phyloP scores from a whole-genome alignment of 2,113 vertebrate species.

The Pomatorhinus ruficollis region DNA sequence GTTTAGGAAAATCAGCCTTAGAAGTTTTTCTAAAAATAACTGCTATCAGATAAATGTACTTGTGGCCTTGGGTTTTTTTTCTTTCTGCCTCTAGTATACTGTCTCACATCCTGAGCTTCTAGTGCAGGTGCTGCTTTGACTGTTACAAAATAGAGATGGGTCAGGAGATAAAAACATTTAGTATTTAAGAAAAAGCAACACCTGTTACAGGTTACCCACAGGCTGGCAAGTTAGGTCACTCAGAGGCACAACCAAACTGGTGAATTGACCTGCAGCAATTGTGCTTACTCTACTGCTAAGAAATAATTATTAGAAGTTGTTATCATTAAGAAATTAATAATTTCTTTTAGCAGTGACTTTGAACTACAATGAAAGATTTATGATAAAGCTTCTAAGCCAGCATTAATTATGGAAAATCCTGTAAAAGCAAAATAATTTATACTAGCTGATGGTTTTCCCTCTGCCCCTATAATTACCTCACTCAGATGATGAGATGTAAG shows the following conservation, averaged over 20 bases:
- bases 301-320: not conserved
- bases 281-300: not conserved
- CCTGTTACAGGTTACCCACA: not conserved
- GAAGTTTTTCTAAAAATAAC: slow-evolving; percentile 23
- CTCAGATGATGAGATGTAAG: not conserved
- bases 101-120: not conserved
- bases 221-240: not conserved
- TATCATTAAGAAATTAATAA: not conserved
- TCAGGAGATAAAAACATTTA: not conserved
- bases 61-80: not conserved
- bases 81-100: not conserved
- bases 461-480: not conserved
- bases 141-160: not conserved
- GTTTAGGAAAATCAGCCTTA: not conserved
- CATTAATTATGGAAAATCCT: not conserved
- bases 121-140: not conserved
- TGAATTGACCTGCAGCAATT: not conserved
- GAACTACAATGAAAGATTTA: not conserved
- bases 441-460: not conserved
- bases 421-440: not conserved
- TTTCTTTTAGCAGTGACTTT: not conserved
- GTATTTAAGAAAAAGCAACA: not conserved
- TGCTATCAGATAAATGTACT: not conserved
- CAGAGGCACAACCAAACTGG: fast-evolving
- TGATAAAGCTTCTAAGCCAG: not conserved